Conservation (phyloP, 35 echinoderm and acorn worm species). For the Strongylocentrotus purpuratus region DNA sequence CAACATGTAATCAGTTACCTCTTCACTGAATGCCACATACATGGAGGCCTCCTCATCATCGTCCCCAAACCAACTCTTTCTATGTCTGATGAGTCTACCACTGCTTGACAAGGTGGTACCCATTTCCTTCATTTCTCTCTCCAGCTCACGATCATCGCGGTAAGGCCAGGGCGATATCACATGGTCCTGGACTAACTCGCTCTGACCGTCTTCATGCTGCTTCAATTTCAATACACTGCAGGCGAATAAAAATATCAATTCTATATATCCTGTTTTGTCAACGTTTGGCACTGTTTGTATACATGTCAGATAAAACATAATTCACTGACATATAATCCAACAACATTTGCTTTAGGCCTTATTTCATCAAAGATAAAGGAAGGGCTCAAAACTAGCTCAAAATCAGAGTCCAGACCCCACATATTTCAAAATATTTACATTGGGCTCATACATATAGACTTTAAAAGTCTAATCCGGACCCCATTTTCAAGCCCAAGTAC, state of each 20-base stretch:
- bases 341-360: no score
- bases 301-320: no score
- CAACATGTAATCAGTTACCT: not conserved
- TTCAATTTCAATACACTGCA: constrained; percentile 20
- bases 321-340: no score
- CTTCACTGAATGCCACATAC: not conserved
- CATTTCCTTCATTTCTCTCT: not conserved
- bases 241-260: not conserved
- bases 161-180: not conserved
- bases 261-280: no score
- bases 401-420: no score
- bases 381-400: no score
- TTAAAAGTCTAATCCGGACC: no score
- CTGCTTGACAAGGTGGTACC: not conserved
- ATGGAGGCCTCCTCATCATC: not conserved
- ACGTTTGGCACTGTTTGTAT: no score
- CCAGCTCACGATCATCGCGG: not conserved
- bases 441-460: no score
- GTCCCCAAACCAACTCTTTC: not conserved
- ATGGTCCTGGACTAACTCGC: not conserved
- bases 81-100: not conserved
- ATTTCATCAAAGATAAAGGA: no score
- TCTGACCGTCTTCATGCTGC: not conserved
- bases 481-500: no score
- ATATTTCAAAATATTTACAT: no score